Percentiles rank a stretch among this genome's conserved stretches.
These are phyloP conservation scores for Temnothorax longispinosus DNA, from an alignment of 1,140 invertebrate genomes.

Conservation along the genomic window DNA sequence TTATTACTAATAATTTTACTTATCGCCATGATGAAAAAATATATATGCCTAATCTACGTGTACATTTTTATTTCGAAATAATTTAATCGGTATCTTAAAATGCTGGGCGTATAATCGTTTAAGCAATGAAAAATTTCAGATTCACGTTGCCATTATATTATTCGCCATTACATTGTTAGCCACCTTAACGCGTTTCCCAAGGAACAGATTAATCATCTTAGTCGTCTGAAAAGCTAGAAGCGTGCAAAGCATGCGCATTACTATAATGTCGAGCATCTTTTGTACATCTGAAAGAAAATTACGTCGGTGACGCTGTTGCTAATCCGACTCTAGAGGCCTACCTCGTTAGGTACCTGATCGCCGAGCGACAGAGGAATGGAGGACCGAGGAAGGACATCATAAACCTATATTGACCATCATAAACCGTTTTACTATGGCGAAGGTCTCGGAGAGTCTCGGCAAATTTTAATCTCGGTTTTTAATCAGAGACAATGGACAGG, in stretches of 20 bases:
- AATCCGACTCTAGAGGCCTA: neutral
- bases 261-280: neutral
- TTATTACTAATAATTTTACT: neutral
- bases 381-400: neutral
- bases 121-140: neutral
- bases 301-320: neutral
- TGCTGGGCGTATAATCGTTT: neutral
- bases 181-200: neutral
- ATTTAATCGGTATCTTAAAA: neutral
- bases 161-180: neutral
- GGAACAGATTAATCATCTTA: neutral
- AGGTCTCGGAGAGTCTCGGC: neutral
- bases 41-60: neutral
- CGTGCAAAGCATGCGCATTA: neutral
- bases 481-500: neutral
- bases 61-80: neutral
- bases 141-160: neutral
- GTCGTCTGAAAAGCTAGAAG: neutral
- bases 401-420: constrained; percentile 23
- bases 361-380: neutral
- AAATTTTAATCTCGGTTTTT: constrained; percentile 16
- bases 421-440: constrained; percentile 8
- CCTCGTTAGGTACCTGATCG: constrained; percentile 3
- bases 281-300: constrained; percentile 17
- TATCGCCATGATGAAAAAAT: neutral